Conservation (phyloP, 2,888 invertebrate species). For the Lycophotia porphyrea region DNA sequence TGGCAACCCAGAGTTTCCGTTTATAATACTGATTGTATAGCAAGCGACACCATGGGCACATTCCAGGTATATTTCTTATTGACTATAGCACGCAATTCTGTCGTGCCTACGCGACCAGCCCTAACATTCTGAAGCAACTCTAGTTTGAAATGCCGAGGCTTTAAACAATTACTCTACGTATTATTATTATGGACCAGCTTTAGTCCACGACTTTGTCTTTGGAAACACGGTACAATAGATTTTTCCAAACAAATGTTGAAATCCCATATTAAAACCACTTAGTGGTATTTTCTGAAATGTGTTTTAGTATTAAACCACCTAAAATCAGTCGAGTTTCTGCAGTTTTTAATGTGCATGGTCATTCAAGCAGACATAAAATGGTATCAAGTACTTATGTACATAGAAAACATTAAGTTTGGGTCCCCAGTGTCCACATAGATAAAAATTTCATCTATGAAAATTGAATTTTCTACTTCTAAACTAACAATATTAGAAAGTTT, state of each 20-base stretch:
- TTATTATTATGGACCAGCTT: conserved; percentile 10
- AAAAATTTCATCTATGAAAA: neutral
- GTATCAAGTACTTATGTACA: neutral
- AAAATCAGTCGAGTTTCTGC: neutral
- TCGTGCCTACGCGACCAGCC: conserved; percentile 22
- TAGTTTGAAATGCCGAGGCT: neutral
- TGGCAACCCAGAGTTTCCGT: conserved; percentile 14
- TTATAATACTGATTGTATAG: conserved; percentile 27
- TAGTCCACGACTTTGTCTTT: neutral
- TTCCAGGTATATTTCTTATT: conserved; percentile 44
- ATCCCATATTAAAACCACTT: neutral
- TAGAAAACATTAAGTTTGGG: neutral
- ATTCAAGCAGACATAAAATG: neutral
- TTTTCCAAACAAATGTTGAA: neutral
- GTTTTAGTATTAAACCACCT: neutral
- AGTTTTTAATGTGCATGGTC: neutral
- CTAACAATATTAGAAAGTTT: conserved; percentile 15
- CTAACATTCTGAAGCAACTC: conserved; percentile 26
- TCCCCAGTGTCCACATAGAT: neutral
- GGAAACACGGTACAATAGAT: fast-evolving
- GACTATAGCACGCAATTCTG: conserved; percentile 48
- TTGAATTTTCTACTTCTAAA: conserved; percentile 8
- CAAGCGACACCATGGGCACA: conserved; percentile 42
- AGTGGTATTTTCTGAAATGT: neutral
- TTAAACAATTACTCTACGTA: conserved; percentile 10